Conservation (phyloP, 1,140 invertebrate genomes). For the Schlechtendalia chinensis region DNA sequence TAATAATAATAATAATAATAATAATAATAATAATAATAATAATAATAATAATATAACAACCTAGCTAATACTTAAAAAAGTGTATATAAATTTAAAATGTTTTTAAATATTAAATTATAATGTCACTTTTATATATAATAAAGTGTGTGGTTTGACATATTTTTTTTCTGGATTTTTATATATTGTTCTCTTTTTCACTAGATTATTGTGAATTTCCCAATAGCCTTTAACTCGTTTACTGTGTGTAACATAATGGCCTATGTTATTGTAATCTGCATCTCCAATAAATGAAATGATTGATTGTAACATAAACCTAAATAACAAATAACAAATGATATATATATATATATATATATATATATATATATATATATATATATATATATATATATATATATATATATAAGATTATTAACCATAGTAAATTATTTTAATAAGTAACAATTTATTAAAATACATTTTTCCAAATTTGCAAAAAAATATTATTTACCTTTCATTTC, state of each 20-base stretch:
- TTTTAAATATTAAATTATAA: too few species aligned
- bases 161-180: neutral
- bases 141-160: neutral
- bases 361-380: too few species aligned
- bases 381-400: too few species aligned
- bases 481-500: neutral
- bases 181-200: neutral
- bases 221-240: neutral
- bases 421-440: neutral
- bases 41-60: too few species aligned
- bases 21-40: too few species aligned
- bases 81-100: too few species aligned
- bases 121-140: constrained; percentile 1
- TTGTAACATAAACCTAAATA: neutral
- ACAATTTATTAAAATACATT: neutral
- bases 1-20: too few species aligned
- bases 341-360: too few species aligned
- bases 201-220: neutral
- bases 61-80: too few species aligned
- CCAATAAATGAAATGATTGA: neutral
- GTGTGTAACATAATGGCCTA: neutral
- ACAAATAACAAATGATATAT: neutral
- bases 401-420: too few species aligned
- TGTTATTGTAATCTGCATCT: neutral
- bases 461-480: neutral